phyloP scores from a whole-genome alignment of 2,113 vertebrate genomes.

The Cyprinodon variegatus region DNA sequence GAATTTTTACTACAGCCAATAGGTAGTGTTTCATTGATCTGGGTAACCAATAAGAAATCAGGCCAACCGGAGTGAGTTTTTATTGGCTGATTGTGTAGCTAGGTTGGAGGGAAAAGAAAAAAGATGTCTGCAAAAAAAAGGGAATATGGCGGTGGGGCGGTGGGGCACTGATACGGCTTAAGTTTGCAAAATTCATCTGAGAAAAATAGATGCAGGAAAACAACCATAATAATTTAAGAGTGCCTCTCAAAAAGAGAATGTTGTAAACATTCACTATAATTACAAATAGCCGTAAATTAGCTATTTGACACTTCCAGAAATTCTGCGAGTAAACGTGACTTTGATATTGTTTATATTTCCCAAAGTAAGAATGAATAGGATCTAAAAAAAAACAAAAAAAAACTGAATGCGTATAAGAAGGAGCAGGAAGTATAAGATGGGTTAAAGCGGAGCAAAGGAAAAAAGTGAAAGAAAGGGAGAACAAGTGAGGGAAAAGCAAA shows the following conservation, averaged over 20 bases:
- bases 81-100: conserved; percentile 68
- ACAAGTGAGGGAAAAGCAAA: conserved; percentile 1
- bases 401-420: not conserved
- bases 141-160: conserved; percentile 46
- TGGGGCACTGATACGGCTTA: not conserved
- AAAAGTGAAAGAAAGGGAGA: not conserved
- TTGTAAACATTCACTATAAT: conserved; percentile 40
- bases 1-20: conserved; percentile 63
- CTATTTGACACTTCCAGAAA: conserved; percentile 50
- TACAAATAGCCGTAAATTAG: conserved; percentile 12
- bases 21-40: conserved; percentile 61
- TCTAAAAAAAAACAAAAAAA: conserved; percentile 27
- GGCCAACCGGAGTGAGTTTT: conserved; percentile 60
- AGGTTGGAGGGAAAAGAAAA: conserved; percentile 46
- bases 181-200: conserved; percentile 52
- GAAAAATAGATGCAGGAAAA: conserved; percentile 41
- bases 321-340: conserved; percentile 21
- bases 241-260: conserved; percentile 42
- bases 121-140: conserved; percentile 52
- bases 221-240: conserved; percentile 41
- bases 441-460: not conserved
- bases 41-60: conserved; percentile 71
- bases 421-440: not conserved
- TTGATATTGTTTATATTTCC: conserved; percentile 46
- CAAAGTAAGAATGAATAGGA: conserved; percentile 11